A percentile compares a stretch with the other conserved stretches of the same genome.
phyloP scores from a whole-genome alignment of 2,113 vertebrate species.

The western clawed frog (Xenopus tropicalis) region DNA sequence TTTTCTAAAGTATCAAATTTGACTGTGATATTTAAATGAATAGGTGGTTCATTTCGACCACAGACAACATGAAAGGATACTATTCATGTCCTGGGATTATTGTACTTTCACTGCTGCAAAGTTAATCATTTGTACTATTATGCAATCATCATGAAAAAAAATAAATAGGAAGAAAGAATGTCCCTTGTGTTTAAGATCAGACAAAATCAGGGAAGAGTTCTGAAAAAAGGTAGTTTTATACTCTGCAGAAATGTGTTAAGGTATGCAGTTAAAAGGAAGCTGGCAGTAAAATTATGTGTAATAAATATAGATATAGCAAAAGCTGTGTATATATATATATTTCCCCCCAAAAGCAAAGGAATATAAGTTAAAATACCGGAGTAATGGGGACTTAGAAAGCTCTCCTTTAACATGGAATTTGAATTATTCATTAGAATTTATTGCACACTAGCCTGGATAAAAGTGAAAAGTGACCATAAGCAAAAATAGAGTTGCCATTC shows the following conservation, averaged over 20 bases:
- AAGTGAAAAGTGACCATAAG: slow-evolving; percentile 37
- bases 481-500: slow-evolving; percentile 44
- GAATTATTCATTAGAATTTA: slow-evolving; percentile 51
- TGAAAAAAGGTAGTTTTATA: slow-evolving; percentile 25
- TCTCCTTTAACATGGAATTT: slow-evolving; percentile 47
- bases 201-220: slow-evolving; percentile 32
- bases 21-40: slow-evolving; percentile 69
- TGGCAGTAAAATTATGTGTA: too few species aligned
- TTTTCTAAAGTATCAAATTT: slow-evolving; percentile 50
- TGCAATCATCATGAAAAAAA: slow-evolving; percentile 55
- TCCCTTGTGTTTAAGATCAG: slow-evolving; percentile 43
- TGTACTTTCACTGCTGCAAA: slow-evolving; percentile 49
- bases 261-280: too few species aligned
- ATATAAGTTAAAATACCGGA: slow-evolving; percentile 39
- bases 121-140: slow-evolving; percentile 60
- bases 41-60: slow-evolving; percentile 48
- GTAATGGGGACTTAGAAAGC: slow-evolving; percentile 44
- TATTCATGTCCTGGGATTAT: slow-evolving; percentile 63
- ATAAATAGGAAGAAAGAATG: slow-evolving; percentile 48
- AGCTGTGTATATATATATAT: too few species aligned
- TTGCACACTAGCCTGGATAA: slow-evolving; percentile 29
- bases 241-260: too few species aligned
- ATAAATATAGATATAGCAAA: too few species aligned
- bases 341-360: slow-evolving; percentile 40
- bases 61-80: slow-evolving; percentile 63